phyloP scores from a whole-genome alignment of 2,888 invertebrate genomes.

The Melitaea athalia region DNA sequence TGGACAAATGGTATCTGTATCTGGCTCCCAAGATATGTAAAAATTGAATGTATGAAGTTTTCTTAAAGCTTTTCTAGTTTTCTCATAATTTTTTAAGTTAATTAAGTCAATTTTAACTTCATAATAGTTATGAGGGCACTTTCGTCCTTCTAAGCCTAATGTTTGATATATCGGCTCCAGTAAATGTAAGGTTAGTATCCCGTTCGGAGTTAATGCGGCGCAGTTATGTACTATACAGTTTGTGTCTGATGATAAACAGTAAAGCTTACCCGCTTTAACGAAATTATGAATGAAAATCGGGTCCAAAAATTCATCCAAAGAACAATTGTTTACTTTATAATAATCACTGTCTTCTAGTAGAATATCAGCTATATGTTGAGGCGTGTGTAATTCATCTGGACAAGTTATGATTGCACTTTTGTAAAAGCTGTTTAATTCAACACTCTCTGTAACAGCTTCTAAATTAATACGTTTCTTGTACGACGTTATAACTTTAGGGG shows the following conservation, averaged over 20 bases:
- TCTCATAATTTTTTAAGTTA: conserved; percentile 48
- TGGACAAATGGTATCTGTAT: conserved; percentile 61
- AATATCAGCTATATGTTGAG: conserved; percentile 55
- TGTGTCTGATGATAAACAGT: conserved; percentile 58
- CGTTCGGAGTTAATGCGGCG: conserved; percentile 66
- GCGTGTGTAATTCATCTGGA: conserved; percentile 65
- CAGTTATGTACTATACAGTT: conserved; percentile 68
- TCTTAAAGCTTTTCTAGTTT: conserved; percentile 49
- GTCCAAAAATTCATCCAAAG: conserved; percentile 61
- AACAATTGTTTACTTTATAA: conserved; percentile 58
- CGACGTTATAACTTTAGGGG: conserved; percentile 60
- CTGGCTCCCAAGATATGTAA: conserved; percentile 63
- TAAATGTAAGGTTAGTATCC: conserved; percentile 60
- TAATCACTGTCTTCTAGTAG: conserved; percentile 65
- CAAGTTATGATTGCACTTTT: conserved; percentile 67
- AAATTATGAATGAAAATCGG: conserved; percentile 65
- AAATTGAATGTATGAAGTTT: conserved; percentile 63
- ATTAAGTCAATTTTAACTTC: conserved; percentile 64
- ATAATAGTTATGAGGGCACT: conserved; percentile 59
- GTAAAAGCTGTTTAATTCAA: conserved; percentile 66
- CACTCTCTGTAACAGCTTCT: conserved; percentile 46
- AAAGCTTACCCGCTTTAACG: conserved; percentile 61
- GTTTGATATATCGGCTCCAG: conserved; percentile 64
- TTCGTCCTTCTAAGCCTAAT: conserved; percentile 69
- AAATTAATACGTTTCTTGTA: conserved; percentile 50